Evolutionary conservation across 2,113 vertebrate species (phyloP), one percentile per base, ranked within the genome.

Genomic region (Nothobranchius furzeri): DNA sequence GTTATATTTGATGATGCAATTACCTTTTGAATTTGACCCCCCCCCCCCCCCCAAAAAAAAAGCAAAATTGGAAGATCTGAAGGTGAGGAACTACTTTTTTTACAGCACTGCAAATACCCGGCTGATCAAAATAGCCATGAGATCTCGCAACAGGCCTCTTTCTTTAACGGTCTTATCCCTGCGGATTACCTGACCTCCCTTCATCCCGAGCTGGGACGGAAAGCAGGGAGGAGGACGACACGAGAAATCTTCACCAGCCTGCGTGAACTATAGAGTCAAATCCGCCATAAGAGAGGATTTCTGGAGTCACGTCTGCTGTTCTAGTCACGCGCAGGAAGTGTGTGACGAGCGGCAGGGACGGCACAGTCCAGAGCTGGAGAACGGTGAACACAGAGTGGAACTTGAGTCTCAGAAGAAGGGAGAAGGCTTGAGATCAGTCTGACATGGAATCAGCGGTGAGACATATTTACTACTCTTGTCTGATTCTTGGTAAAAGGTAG

Each of bases 391-490:
- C 58, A 14, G 5, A 76, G 10, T 2, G 54, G 37, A n/a, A 24
- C 60, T 55, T 0, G 46, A 81, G 53, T 40, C 68, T 57, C 70
- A 57, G 60, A 83, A 64, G 68, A 81, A 58, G n/a, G 60, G 49
- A 72, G 43, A 42, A 79, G 14, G 35, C 15, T 85, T 0, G 72
- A 77, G 73, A 86, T 85, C n/a, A 42, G 12, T 25, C 40, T 88
- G 81, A 87, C 86, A 59, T 85, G 51, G 30, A 77, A 54, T 17
- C 72, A 3, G 49, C 63, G 84, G 88, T 86, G 73, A 86, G 73
- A 70, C 30, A 4, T 20, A 36, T 12, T 47, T 13, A 30, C 15
- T 9, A 12, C 13, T 69, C 7, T 45, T 20, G 20, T 20, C 20
- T 20, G 20, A 20, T 20, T 20, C 20, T 20, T 20, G 12, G 8